phyloP scores from a whole-genome alignment of 2,888 invertebrate species.

The Pterostichus madidus region DNA sequence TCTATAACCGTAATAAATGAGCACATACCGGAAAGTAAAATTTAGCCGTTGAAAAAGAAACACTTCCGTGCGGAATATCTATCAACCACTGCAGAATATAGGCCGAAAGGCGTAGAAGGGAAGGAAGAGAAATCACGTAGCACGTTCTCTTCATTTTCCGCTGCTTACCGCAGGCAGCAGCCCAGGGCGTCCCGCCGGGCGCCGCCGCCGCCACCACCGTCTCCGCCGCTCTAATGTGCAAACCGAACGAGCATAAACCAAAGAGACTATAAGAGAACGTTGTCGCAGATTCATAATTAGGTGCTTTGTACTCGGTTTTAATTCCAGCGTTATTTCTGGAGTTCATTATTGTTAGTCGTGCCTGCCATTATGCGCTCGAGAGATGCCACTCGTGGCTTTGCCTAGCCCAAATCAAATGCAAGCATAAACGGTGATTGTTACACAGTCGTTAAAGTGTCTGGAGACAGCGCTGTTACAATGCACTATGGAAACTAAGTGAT shows the following conservation, averaged over 20 bases:
- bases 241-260: slow-evolving; percentile 42
- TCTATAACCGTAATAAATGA: too few species aligned
- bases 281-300: slow-evolving; percentile 64
- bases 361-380: not conserved
- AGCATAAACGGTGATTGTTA: slow-evolving; percentile 38
- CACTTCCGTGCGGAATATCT: slow-evolving; percentile 9
- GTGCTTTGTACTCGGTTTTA: slow-evolving; percentile 65
- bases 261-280: slow-evolving; percentile 31
- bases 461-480: not conserved
- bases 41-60: not conserved
- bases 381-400: not conserved
- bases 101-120: not conserved
- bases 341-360: slow-evolving; percentile 35
- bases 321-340: slow-evolving; percentile 54
- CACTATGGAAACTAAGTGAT: slow-evolving; percentile 22
- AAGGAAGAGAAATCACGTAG: not conserved
- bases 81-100: slow-evolving; percentile 3
- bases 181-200: slow-evolving; percentile 15
- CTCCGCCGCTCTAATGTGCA: slow-evolving; percentile 30
- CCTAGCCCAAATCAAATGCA: slow-evolving; percentile 33
- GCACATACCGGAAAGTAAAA: slow-evolving; percentile 1
- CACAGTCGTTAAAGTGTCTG: slow-evolving; percentile 20
- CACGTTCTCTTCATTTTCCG: slow-evolving; percentile 28
- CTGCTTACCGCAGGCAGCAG: slow-evolving; percentile 28
- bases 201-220: not conserved